These are phyloP conservation scores for Drosophila ogumai DNA, from an alignment of 1,140 invertebrate species.

Conservation along the genomic window DNA sequence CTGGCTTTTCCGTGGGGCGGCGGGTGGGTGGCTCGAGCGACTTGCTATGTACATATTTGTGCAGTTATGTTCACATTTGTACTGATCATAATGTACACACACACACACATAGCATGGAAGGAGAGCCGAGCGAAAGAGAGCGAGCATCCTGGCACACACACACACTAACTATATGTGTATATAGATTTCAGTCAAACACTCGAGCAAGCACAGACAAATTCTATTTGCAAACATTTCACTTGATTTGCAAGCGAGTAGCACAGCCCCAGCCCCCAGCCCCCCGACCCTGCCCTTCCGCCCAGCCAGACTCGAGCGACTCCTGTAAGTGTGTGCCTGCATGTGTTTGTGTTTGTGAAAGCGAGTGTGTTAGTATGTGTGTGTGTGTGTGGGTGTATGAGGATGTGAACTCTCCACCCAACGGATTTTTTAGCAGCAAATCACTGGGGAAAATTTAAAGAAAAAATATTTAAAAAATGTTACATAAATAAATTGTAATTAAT, in stretches of 20 bases:
- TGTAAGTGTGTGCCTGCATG: conserved; percentile 35
- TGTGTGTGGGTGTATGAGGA: conserved; percentile 19
- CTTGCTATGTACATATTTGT: conserved; percentile 84
- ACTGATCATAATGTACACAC: conserved; percentile 84
- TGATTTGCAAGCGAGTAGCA: conserved; percentile 84
- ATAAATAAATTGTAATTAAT: too few relatives aligned
- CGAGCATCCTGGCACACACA: conserved; percentile 59
- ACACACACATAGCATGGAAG: conserved; percentile 13
- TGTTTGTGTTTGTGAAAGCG: conserved; percentile 35
- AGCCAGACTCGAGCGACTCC: conserved; percentile 42
- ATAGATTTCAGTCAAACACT: conserved; percentile 84
- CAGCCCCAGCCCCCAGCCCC: neutral
- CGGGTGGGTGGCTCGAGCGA: conserved; percentile 43
- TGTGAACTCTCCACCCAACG: conserved; percentile 40
- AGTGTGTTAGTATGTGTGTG: conserved; percentile 22
- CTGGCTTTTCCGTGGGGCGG: conserved; percentile 43
- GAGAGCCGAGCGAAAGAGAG: conserved; percentile 36
- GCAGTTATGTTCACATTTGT: conserved; percentile 85
- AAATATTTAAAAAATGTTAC: too few relatives aligned
- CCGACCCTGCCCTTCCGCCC: conserved; percentile 2
- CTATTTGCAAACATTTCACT: conserved; percentile 85
- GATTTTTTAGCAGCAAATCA: conserved; percentile 40
- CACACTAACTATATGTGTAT: conserved; percentile 74
- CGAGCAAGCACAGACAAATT: conserved; percentile 85
- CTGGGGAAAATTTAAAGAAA: neutral